Evolutionary conservation across 2,797 vertebrate species (phyloP).

Genomic region (Enteromius viviparus): DNA sequence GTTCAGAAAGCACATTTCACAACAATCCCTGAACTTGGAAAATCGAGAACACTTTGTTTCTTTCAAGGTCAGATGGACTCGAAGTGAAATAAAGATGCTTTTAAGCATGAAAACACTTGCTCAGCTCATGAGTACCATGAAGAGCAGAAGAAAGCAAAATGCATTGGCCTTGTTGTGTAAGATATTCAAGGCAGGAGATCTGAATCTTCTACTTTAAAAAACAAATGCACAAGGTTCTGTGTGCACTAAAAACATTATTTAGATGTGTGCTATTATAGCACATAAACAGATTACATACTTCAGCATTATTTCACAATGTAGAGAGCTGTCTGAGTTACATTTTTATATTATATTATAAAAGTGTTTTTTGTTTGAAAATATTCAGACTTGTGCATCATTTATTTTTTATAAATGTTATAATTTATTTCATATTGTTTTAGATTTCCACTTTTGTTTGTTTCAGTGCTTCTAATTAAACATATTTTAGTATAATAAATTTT

Average conservation of each 20-base stretch:
- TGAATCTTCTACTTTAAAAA: slow-evolving; percentile 3
- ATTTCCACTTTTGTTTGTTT: background rate
- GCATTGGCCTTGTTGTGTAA: slow-evolving; percentile 20
- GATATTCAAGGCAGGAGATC: background rate
- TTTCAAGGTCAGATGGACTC: slow-evolving; percentile 22
- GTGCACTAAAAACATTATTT: background rate
- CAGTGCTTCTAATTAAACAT: background rate
- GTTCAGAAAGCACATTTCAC: slow-evolving; percentile 27
- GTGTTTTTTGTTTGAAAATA: too few species aligned
- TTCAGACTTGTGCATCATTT: too few species aligned
- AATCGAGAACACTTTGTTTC: slow-evolving; percentile 29
- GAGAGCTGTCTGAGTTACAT: background rate
- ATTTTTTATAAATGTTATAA: too few species aligned
- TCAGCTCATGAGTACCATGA: background rate
- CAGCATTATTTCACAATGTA: background rate
- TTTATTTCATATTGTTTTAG: background rate
- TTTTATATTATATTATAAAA: too few species aligned
- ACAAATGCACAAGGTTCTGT: background rate
- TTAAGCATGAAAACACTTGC: slow-evolving; percentile 12
- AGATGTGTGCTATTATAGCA: background rate
- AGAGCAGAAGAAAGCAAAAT: slow-evolving; percentile 3
- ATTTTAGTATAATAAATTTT: background rate
- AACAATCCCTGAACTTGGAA: slow-evolving; percentile 11
- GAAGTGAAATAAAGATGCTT: slow-evolving; percentile 18
- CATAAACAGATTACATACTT: background rate